Evolutionary conservation across 2,113 vertebrate species (phyloP).

Genomic region (Notechis scutatus): DNA sequence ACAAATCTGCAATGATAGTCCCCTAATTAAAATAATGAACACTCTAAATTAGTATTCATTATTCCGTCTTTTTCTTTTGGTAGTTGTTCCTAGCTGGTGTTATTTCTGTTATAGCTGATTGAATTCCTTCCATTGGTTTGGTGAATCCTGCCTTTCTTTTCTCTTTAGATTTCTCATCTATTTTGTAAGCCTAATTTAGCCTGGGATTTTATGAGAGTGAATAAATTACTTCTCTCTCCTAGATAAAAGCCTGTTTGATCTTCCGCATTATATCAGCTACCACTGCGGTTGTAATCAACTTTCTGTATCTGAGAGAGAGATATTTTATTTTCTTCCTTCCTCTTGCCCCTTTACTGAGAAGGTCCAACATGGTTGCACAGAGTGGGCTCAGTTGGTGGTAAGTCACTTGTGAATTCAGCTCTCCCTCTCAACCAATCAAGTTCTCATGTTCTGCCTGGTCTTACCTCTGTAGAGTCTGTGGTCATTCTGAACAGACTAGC

Average conservation of each 20-base stretch:
- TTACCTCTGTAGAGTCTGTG: neutral
- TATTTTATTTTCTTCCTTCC: neutral
- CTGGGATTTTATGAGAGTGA: neutral
- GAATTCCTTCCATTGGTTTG: neutral
- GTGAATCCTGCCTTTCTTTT: neutral
- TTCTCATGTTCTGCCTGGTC: neutral
- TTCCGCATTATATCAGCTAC: neutral
- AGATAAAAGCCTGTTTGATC: neutral
- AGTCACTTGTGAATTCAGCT: neutral
- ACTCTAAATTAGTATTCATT: neutral
- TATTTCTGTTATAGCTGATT: neutral
- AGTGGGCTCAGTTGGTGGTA: neutral
- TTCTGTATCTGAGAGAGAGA: neutral
- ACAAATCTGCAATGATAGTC: neutral
- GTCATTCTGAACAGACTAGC: neutral
- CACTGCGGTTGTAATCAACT: neutral
- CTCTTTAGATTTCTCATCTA: neutral
- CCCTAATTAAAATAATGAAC: neutral
- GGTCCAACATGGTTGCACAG: neutral
- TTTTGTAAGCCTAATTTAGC: neutral
- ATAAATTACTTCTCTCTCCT: neutral
- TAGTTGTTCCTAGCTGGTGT: constrained; percentile 1
- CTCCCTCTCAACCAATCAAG: neutral
- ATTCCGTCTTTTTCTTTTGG: neutral
- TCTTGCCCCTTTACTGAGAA: neutral